Base-by-base conservation (phyloP, 2,797 vertebrate species). In the Pitangus sulphuratus region DNA sequence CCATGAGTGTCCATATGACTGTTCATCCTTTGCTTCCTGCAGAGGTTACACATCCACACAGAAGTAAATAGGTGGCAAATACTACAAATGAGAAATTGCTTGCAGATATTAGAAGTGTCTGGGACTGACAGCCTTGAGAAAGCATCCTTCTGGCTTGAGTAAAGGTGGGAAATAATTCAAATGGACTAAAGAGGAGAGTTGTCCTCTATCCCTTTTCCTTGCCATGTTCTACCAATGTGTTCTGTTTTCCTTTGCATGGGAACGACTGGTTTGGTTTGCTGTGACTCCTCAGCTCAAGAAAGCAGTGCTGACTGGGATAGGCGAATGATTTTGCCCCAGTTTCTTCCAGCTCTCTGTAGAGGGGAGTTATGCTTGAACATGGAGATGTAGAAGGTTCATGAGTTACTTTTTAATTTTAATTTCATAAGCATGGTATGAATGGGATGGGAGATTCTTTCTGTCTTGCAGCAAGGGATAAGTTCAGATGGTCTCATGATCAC, bases 191-290 rank as follows among this genome's bases (percentile, higher is more conserved):
- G 51, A 84, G 19, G 8, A 35, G 19, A 58, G n/a, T 11, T 28
- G 25, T 72, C 37, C 21, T 68, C 42, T 84, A 42, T 72, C 12
- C 7, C 7, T 51, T 53, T 30, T 2, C 5, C 37, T 33, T 71
- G 13, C 22, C 1, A 0, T 20, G 26, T 39, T 58, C 50, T 69
- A 47, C 33, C 0, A 0, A 9, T 1, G 1, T 12, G 8, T 39
- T 50, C 26, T 57, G 4, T 20, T 65, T 65, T 44, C 13, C 16
- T 78, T 48, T 66, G 33, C 14, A 16, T 3, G 42, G 17, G 26
- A 77, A 4, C 7, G 69, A 50, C 3, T 15, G 31, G 5, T 40
- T 71, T 77, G 14, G 12, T 68, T 72, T 87, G 14, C 26, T 45
- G 24, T 40, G 72, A 19, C 25, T 72, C 9, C 12, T 64, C 40